These are phyloP conservation scores for Rhegmatorhina hoffmannsi DNA, from an alignment of 2,113 vertebrate genomes.

Conservation along the genomic window DNA sequence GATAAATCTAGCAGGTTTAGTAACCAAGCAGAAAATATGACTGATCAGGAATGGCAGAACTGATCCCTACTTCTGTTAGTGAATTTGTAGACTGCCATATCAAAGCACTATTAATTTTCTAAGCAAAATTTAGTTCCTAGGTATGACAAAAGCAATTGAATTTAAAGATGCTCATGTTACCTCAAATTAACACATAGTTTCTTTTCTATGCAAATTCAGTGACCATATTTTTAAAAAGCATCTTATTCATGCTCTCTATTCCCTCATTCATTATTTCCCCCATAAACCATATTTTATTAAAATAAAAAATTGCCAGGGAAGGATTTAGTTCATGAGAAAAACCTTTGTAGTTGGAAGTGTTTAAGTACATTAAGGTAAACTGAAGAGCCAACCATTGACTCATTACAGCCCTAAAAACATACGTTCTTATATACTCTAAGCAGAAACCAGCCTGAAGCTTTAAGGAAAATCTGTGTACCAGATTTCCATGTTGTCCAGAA, in stretches of 20 bases:
- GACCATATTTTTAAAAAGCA: background rate
- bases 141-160: background rate
- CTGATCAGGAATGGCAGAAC: background rate
- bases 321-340: background rate
- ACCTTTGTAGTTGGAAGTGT: background rate
- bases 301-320: background rate
- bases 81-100: background rate
- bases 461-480: rapidly evolving
- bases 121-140: background rate
- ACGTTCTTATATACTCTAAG: background rate
- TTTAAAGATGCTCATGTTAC: background rate
- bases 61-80: background rate
- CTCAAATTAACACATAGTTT: background rate
- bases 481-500: rapidly evolving
- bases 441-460: background rate
- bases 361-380: background rate
- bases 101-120: background rate
- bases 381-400: background rate
- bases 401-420: background rate
- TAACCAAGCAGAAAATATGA: background rate
- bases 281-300: background rate
- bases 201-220: background rate
- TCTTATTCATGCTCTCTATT: background rate
- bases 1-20: background rate
- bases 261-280: background rate